These are phyloP conservation scores for Silurus asotus DNA, from an alignment of 2,113 vertebrate genomes.

Conservation along the genomic window DNA sequence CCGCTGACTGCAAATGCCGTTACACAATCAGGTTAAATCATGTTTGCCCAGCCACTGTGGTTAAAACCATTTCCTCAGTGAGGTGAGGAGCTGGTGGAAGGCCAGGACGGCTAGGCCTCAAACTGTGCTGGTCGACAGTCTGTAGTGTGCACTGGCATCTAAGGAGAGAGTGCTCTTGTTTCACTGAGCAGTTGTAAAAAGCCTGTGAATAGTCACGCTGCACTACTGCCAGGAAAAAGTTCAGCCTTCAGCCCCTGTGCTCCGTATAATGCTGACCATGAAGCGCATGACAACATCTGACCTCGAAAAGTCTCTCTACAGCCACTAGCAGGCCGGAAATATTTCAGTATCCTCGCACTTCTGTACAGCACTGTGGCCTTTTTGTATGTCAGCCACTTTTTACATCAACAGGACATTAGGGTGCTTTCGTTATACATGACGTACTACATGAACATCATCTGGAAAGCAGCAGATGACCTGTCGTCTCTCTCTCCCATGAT, in stretches of 20 bases:
- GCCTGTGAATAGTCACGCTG: slow-evolving; percentile 71
- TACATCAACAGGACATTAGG: slow-evolving; percentile 25
- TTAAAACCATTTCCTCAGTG: slow-evolving; percentile 31
- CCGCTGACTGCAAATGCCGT: slow-evolving; percentile 17
- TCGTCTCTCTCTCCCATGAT: slow-evolving; percentile 17
- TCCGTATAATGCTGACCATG: slow-evolving; percentile 26
- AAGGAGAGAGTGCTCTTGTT: slow-evolving; percentile 66
- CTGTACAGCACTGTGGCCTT: not conserved
- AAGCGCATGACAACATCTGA: slow-evolving; percentile 30
- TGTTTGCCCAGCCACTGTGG: slow-evolving; percentile 38
- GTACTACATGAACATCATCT: slow-evolving; percentile 32
- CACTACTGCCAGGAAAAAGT: slow-evolving; percentile 62
- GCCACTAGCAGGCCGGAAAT: not conserved
- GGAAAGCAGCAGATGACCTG: slow-evolving; percentile 25
- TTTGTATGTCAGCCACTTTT: slow-evolving; percentile 15
- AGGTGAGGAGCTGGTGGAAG: slow-evolving; percentile 10
- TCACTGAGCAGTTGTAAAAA: slow-evolving; percentile 75
- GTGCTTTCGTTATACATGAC: slow-evolving; percentile 23
- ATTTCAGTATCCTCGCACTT: not conserved
- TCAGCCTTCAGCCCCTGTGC: slow-evolving; percentile 1
- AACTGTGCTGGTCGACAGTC: not conserved
- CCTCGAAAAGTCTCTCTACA: not conserved
- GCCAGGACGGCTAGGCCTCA: slow-evolving; percentile 10
- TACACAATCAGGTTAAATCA: slow-evolving; percentile 42
- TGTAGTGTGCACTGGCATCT: slow-evolving; percentile 39